phyloP scores from a whole-genome alignment of 2,113 vertebrate species.

The Columba livia region DNA sequence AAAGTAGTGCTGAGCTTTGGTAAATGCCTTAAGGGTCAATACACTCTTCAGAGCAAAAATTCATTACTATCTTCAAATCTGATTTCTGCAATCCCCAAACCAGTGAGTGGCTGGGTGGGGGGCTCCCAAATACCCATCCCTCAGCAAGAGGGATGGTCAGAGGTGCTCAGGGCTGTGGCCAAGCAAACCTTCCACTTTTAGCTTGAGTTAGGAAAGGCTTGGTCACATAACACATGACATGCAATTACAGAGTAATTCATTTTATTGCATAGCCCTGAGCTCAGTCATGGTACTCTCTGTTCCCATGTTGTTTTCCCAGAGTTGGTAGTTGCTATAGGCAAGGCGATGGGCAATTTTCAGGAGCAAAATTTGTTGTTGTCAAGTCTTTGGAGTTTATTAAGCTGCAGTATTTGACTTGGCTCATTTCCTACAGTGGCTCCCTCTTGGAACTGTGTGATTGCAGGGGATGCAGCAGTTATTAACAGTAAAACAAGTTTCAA shows the following conservation, averaged over 20 bases:
- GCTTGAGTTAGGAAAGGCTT: not conserved
- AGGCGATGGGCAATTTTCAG: not conserved
- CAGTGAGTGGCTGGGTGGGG: not conserved
- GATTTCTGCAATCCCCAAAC: not conserved
- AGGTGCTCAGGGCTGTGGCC: not conserved
- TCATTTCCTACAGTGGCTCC: slow-evolving; percentile 23
- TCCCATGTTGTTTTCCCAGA: not conserved
- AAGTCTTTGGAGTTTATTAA: slow-evolving; percentile 3
- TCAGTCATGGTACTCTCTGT: accelerated
- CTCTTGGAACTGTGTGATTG: slow-evolving; percentile 23
- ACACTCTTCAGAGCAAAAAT: not conserved
- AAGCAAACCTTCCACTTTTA: not conserved
- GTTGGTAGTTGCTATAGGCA: not conserved
- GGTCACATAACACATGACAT: not conserved
- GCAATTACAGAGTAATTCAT: not conserved
- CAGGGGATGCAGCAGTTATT: slow-evolving; percentile 42
- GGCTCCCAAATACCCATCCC: not conserved
- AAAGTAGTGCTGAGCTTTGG: not conserved
- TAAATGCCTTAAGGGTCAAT: not conserved
- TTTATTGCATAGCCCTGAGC: not conserved
- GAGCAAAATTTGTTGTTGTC: slow-evolving; percentile 18
- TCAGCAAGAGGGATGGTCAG: accelerated
- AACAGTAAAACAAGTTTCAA: slow-evolving; percentile 29
- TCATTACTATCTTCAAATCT: not conserved
- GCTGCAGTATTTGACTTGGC: slow-evolving; percentile 50